Base-by-base conservation (phyloP, 2,888 invertebrate species). In the Eupithecia abbreviata region DNA sequence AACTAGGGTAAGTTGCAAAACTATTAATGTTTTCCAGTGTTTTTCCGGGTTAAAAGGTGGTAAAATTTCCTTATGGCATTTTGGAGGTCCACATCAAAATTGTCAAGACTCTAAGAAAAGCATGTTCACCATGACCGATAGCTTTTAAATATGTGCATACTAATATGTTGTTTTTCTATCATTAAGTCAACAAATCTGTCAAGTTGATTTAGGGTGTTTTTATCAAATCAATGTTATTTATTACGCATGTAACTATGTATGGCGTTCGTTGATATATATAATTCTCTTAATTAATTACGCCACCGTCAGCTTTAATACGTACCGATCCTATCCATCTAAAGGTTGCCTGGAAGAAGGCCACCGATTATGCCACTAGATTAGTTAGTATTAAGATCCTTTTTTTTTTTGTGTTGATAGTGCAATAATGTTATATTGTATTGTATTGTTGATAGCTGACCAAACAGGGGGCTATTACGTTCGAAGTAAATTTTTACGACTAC, bases 81-180 rank as follows among this genome's bases (percentile, higher is more conserved):
- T 62, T 62, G 30, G 30, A 62, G 62, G 62, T 62, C 3, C 62
- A 62, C 10, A 30, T 30, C 30, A 30, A 62, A 62, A 62, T 30
- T 30, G 62, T 62, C 58, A 58, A 18, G 58, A 30, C 58, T 49
- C 49, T 18, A 62, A 4, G 30, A 62, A 62, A 62, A 62, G 62
- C 62, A 62, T 2, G 62, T 62, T 62, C 30, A 12, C 62, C 62
- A 10, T 62, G 62, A 62, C 62, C 62, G 62, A 58, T 18, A 58
- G 62, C 30, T 30, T 62, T 18, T 62, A 62, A 62, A 12, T 62
- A 62, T 62, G 62, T 62, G 62, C 62, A 62, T 62, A 62, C 18
- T 30, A 12, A 62, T 30, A 62, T 30, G 58, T 58, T 58, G 18
- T 58, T 58, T 58, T 58, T 58, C 58, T 58, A 58, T 30, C 18